A percentile compares a stretch with the other conserved stretches of the same genome.
These are phyloP conservation scores for Myotis pilosus DNA, from an alignment of 2,797 vertebrate species.

Conservation along the genomic window DNA sequence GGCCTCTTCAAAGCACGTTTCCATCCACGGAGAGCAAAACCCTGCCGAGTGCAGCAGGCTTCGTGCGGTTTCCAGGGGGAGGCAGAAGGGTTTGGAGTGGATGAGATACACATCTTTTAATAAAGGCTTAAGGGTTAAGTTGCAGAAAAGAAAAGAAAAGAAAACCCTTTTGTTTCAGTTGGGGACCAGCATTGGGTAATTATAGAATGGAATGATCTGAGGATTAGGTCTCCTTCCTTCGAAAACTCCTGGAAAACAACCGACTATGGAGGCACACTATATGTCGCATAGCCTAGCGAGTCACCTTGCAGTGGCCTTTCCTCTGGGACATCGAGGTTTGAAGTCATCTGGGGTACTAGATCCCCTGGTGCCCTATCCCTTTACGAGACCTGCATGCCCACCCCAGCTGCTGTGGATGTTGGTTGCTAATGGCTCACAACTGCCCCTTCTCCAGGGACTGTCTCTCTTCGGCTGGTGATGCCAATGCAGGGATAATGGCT, in stretches of 20 bases:
- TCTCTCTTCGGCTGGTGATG: neutral
- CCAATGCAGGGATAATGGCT: neutral
- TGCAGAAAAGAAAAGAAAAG: neutral
- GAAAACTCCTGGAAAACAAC: neutral
- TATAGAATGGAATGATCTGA: neutral
- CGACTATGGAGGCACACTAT: neutral
- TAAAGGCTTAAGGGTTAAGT: conserved; percentile 32
- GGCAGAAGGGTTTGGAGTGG: neutral
- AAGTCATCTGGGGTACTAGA: neutral
- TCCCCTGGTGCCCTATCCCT: too few species aligned
- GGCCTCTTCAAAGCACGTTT: neutral
- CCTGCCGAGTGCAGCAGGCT: neutral
- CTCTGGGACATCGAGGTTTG: neutral
- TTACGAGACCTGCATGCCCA: neutral
- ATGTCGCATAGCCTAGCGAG: neutral
- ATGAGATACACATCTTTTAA: conserved; percentile 25
- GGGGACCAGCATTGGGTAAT: neutral
- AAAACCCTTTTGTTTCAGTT: neutral
- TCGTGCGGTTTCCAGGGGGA: neutral
- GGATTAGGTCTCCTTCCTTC: neutral
- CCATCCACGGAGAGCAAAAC: neutral
- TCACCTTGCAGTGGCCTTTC: neutral
- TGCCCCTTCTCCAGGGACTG: neutral
- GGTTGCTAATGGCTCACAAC: neutral
- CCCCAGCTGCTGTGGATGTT: neutral